Conservation (phyloP, 2,888 invertebrate species). For the Tetrapedia diversipes region DNA sequence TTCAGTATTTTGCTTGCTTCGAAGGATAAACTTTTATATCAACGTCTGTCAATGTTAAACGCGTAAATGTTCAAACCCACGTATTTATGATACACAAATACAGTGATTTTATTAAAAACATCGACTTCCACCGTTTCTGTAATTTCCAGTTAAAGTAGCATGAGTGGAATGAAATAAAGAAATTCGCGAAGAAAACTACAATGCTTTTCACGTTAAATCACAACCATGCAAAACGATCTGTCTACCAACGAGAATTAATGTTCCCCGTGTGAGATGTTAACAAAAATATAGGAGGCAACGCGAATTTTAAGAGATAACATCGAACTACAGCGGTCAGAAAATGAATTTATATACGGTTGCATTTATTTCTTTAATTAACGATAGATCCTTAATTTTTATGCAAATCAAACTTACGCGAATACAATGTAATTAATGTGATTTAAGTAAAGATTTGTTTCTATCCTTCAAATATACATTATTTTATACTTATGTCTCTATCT, state of each 20-base stretch:
- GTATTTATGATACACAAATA: not conserved
- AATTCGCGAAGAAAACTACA: slow-evolving; percentile 13
- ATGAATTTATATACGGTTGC: too few species aligned
- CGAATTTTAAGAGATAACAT: slow-evolving; percentile 11
- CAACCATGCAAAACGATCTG: slow-evolving; percentile 6
- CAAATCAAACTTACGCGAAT: too few species aligned
- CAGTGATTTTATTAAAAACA: slow-evolving; percentile 15
- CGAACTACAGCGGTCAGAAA: not conserved
- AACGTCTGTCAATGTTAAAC: too few species aligned
- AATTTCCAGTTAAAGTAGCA: slow-evolving; percentile 5
- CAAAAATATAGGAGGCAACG: not conserved
- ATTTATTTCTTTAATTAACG: too few species aligned
- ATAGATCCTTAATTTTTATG: too few species aligned
- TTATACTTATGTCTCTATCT: too few species aligned
- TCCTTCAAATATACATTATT: too few species aligned
- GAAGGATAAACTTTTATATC: too few species aligned
- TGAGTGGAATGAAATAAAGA: slow-evolving; percentile 2
- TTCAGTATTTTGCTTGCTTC: too few species aligned
- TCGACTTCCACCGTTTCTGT: not conserved
- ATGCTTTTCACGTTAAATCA: slow-evolving; percentile 21
- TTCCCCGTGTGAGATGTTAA: not conserved
- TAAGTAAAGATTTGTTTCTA: too few species aligned
- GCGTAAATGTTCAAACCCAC: too few species aligned
- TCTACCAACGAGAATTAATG: slow-evolving; percentile 28
- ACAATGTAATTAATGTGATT: too few species aligned